Percentiles rank a stretch among this genome's conserved stretches.
These are phyloP conservation scores for Neosilurus mollespiculum DNA, from an alignment of 2,797 vertebrate species.

Conservation along the genomic window DNA sequence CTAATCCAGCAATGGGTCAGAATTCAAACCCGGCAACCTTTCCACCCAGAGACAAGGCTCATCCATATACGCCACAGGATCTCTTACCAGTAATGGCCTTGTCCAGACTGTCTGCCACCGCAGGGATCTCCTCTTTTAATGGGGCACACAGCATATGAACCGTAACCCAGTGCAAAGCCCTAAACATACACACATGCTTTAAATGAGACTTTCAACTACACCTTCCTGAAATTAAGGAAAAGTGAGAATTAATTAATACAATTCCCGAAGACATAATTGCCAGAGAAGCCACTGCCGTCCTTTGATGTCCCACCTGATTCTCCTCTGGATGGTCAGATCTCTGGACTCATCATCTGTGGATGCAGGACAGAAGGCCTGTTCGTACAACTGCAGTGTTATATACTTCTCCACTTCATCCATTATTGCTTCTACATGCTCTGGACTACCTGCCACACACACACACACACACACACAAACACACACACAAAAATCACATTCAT, in stretches of 20 bases:
- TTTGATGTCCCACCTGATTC: conserved; percentile 80
- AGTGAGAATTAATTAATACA: background rate
- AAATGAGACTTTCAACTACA: background rate
- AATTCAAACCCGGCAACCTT: too few relatives aligned
- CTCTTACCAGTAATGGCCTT: conserved; percentile 92
- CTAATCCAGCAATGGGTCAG: too few relatives aligned
- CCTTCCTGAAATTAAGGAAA: background rate
- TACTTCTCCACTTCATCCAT: conserved; percentile 98
- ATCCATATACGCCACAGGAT: conserved; percentile 35
- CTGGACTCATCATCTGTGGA: conserved; percentile 95
- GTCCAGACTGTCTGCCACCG: conserved; percentile 92
- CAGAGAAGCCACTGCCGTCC: background rate
- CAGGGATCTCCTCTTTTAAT: conserved; percentile 89
- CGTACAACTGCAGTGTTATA: conserved; percentile 93
- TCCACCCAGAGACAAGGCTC: too few relatives aligned
- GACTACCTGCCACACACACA: conserved; percentile 4
- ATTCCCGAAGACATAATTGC: background rate
- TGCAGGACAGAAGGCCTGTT: conserved; percentile 93
- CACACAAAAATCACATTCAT: background rate
- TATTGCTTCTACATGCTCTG: conserved; percentile 88
- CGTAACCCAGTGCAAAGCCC: conserved; percentile 93
- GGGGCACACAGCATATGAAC: conserved; percentile 93
- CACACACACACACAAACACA: background rate
- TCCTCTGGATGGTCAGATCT: conserved; percentile 86
- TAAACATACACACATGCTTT: conserved; percentile 57